Evolutionary conservation across 2,797 vertebrate genomes (phyloP).

Genomic region (Sparidentex hasta): DNA sequence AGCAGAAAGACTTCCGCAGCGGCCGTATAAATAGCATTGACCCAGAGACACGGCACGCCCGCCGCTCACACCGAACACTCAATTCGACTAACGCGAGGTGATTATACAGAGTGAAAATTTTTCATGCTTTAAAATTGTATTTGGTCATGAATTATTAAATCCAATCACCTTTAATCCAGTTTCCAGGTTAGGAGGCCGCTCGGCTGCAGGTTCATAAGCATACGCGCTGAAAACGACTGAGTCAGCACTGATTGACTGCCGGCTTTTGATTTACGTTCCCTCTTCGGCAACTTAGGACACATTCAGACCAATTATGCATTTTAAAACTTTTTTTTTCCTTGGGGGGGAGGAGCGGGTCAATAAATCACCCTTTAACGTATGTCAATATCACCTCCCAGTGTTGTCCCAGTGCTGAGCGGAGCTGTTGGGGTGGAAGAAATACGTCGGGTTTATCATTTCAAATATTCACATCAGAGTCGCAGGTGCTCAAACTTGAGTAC

Average conservation of each 20-base stretch:
- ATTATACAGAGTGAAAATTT: not conserved
- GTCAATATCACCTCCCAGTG: constrained; percentile 11
- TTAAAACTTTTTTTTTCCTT: constrained; percentile 17
- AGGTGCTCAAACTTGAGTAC: not conserved
- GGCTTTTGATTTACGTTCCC: constrained; percentile 25
- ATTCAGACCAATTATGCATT: constrained; percentile 17
- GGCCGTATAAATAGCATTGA: not conserved
- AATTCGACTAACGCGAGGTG: not conserved
- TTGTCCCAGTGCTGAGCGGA: not conserved
- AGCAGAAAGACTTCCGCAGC: not conserved
- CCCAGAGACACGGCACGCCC: not conserved
- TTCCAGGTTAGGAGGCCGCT: constrained; percentile 3
- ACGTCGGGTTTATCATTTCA: not conserved
- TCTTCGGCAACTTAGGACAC: constrained; percentile 11
- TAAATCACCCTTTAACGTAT: constrained; percentile 17
- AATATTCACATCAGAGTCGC: not conserved
- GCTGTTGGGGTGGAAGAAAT: not conserved
- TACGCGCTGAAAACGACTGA: not conserved
- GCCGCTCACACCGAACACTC: not conserved
- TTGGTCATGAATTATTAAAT: constrained; percentile 15
- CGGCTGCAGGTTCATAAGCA: constrained; percentile 21
- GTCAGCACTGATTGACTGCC: constrained; percentile 26
- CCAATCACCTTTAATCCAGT: constrained; percentile 12
- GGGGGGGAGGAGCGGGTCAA: not conserved
- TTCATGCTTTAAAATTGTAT: not conserved